A percentile compares a stretch with the other conserved stretches of the same genome.
Evolutionary conservation across 2,797 vertebrate species (phyloP).

Genomic region (Oryzias sinensis): DNA sequence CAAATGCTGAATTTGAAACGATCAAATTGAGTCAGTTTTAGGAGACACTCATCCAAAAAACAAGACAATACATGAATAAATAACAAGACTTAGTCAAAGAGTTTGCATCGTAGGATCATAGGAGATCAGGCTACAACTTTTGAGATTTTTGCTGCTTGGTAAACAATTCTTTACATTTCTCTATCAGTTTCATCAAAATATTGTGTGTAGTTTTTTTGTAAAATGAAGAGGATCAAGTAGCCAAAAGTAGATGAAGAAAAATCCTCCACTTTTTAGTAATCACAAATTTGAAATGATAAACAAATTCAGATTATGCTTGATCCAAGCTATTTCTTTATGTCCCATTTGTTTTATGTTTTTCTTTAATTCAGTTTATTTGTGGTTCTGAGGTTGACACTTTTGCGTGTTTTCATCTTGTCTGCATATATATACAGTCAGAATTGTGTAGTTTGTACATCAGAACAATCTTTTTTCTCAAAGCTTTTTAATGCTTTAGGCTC

Average conservation of each 20-base stretch:
- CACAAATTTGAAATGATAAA: neutral
- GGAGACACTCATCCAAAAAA: conserved; percentile 28
- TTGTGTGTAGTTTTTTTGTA: conserved; percentile 5
- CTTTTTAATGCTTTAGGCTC: neutral
- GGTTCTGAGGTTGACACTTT: too few species aligned
- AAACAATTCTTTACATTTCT: conserved; percentile 11
- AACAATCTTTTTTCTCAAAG: too few species aligned
- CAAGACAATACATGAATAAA: conserved; percentile 50
- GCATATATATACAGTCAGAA: too few species aligned
- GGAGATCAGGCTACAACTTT: too few species aligned
- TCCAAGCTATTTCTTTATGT: too few species aligned
- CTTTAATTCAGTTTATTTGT: too few species aligned
- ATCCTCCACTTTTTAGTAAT: conserved; percentile 2
- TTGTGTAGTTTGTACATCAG: too few species aligned
- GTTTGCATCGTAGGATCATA: neutral
- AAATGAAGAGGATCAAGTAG: conserved; percentile 14
- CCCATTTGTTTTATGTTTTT: too few species aligned
- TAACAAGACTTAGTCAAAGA: conserved; percentile 27
- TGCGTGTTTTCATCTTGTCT: too few species aligned
- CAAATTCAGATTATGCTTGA: neutral
- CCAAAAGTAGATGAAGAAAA: conserved; percentile 1
- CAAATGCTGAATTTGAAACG: neutral
- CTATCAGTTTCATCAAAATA: conserved; percentile 10
- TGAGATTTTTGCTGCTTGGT: too few species aligned
- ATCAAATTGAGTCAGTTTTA: conserved; percentile 3